Evolutionary conservation across 1,140 invertebrate species (phyloP).

Genomic region (Manduca sexta): DNA sequence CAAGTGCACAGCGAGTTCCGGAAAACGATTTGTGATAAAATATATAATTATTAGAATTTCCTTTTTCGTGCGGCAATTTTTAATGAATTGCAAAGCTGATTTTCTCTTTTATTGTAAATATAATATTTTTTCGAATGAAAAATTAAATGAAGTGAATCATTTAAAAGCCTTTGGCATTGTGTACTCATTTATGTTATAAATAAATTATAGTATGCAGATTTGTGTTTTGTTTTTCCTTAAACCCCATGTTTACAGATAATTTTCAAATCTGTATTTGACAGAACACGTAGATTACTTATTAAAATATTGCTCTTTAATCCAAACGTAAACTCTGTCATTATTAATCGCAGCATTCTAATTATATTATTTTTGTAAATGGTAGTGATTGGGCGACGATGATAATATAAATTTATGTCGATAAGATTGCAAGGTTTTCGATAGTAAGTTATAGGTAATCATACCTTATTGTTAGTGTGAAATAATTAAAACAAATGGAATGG

Average conservation of each 20-base stretch:
- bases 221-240: slow-evolving; percentile 41
- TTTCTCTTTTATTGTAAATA: slow-evolving; percentile 68
- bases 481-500: slow-evolving; percentile 68
- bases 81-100: slow-evolving; percentile 66
- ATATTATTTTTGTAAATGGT: slow-evolving; percentile 24
- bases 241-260: no score
- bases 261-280: no score
- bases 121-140: slow-evolving; percentile 61
- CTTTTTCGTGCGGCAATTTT: slow-evolving; percentile 59
- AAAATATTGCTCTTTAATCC: background rate
- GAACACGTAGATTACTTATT: no score
- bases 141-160: slow-evolving; percentile 68
- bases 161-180: slow-evolving; percentile 69
- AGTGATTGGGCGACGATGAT: slow-evolving; percentile 49
- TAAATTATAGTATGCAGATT: slow-evolving; percentile 69
- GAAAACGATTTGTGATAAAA: slow-evolving; percentile 66
- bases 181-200: slow-evolving; percentile 73
- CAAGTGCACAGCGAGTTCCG: slow-evolving; percentile 64
- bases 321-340: background rate
- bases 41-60: slow-evolving; percentile 41
- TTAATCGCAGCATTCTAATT: background rate
- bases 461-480: slow-evolving; percentile 57
- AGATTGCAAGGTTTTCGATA: slow-evolving; percentile 61
- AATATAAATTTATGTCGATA: slow-evolving; percentile 54
- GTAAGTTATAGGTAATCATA: slow-evolving; percentile 52